These are phyloP conservation scores for Peromyscus nudipes DNA, from an alignment of 2,797 vertebrate species.

Conservation along the genomic window DNA sequence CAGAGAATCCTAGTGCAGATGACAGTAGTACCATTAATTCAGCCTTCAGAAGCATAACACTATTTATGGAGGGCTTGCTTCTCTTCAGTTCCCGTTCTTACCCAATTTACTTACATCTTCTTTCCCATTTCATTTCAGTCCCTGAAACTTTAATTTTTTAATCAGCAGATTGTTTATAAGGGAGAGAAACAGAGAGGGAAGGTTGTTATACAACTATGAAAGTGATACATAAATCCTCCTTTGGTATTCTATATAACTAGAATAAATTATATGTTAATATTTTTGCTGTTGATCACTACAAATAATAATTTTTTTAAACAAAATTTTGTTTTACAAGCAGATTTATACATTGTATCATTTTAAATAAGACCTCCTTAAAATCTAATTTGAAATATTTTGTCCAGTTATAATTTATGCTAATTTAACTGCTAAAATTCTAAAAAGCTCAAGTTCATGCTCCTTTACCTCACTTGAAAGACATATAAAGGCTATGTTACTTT, in stretches of 20 bases:
- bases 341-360: not conserved
- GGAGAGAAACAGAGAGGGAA: not conserved
- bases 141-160: not conserved
- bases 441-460: not conserved
- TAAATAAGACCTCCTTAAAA: not conserved
- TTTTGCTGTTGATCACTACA: not conserved
- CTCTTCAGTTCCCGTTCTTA: not conserved
- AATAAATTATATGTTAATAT: not conserved
- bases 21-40: not conserved
- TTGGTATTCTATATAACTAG: not conserved
- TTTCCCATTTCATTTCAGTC: not conserved
- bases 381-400: not conserved
- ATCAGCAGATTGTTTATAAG: not conserved
- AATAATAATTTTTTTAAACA: not conserved
- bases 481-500: not conserved
- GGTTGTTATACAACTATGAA: not conserved
- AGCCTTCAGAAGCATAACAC: not conserved
- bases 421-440: not conserved
- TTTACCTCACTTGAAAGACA: conserved; percentile 13
- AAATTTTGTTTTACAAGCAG: conserved; percentile 10
- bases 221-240: not conserved
- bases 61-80: not conserved
- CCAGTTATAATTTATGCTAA: not conserved
- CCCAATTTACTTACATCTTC: not conserved
- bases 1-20: not conserved